Evolutionary conservation across 2,113 vertebrate genomes (phyloP).

Genomic region (Fregata magnificens): DNA sequence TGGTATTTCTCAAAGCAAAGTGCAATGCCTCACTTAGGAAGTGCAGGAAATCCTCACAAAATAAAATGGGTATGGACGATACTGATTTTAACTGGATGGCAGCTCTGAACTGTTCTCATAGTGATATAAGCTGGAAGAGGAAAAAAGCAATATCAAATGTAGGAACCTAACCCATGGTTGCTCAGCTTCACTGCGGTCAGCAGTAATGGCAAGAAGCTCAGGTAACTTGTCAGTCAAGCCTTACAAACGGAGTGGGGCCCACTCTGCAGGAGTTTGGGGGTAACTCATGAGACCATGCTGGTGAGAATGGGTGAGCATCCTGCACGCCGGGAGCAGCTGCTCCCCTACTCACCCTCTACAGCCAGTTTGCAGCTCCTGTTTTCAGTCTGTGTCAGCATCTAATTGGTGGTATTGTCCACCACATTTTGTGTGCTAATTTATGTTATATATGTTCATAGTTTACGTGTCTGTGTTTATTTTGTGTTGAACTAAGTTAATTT

Average conservation of each 20-base stretch:
- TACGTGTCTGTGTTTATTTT: slow-evolving; percentile 13
- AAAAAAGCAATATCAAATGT: not conserved
- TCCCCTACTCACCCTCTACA: not conserved
- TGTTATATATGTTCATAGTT: not conserved
- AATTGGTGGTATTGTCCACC: not conserved
- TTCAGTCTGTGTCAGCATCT: not conserved
- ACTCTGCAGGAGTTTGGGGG: not conserved
- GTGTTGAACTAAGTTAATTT: slow-evolving; percentile 43
- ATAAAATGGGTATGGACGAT: not conserved
- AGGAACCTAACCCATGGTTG: not conserved
- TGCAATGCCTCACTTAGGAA: not conserved
- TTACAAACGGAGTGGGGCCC: not conserved
- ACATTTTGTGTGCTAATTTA: not conserved
- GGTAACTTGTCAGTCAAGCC: not conserved
- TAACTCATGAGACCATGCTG: not conserved
- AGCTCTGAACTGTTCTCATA: not conserved
- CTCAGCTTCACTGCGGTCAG: not conserved
- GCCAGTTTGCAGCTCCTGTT: not conserved
- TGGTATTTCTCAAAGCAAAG: not conserved
- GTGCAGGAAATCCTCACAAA: not conserved
- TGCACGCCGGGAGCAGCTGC: not conserved
- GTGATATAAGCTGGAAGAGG: not conserved
- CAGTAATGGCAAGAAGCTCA: not conserved
- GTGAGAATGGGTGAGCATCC: not conserved
- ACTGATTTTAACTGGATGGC: not conserved